Evolutionary conservation across 1,140 invertebrate genomes (phyloP).

Genomic region (Drosophila burlai): DNA sequence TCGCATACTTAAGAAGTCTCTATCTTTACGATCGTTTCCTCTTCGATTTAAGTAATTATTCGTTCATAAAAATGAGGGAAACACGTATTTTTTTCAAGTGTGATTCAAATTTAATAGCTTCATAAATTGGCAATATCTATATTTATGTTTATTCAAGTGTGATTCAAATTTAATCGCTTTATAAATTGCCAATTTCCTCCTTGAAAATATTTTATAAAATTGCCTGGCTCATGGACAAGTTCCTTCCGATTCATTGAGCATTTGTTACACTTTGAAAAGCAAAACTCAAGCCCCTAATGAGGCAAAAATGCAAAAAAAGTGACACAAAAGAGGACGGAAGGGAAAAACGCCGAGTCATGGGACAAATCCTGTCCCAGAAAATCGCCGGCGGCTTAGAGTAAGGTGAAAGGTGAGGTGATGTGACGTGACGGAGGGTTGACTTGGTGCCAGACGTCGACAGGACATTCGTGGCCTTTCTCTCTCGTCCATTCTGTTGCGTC

Average conservation of each 20-base stretch:
- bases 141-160: background rate
- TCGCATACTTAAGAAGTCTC: background rate
- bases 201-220: background rate
- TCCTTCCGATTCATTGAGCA: conserved; percentile 6
- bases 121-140: conserved; percentile 5
- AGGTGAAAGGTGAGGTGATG: conserved; percentile 43
- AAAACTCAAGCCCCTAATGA: conserved; percentile 37
- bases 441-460: conserved; percentile 65
- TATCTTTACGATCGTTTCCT: conserved; percentile 15
- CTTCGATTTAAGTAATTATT: background rate
- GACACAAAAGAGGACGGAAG: conserved; percentile 30
- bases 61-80: background rate
- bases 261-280: conserved; percentile 9
- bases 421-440: conserved; percentile 34
- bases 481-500: conserved; percentile 71
- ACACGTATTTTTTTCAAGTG: background rate
- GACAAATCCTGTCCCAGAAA: conserved; percentile 52
- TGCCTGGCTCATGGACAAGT: background rate
- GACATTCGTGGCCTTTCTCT: conserved; percentile 64
- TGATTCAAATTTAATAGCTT: conserved; percentile 24
- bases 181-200: conserved; percentile 25
- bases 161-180: conserved; percentile 15
- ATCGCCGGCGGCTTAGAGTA: conserved; percentile 57
- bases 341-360: conserved; percentile 58
- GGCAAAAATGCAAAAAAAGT: conserved; percentile 42